These are phyloP conservation scores for Drosophila helvetica DNA, from an alignment of 2,888 invertebrate species.

Conservation along the genomic window DNA sequence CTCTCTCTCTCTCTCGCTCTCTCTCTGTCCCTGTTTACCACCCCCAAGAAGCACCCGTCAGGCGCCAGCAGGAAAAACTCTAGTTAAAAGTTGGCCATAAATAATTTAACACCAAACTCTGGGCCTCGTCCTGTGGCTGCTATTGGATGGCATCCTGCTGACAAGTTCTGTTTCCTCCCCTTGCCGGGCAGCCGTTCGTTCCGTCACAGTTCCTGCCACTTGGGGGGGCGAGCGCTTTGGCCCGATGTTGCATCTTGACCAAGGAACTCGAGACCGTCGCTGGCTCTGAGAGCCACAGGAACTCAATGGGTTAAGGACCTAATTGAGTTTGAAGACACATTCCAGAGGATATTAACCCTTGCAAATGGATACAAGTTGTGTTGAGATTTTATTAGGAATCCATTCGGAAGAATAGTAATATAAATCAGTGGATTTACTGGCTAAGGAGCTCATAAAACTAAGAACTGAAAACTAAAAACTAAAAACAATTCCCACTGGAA, in stretches of 20 bases:
- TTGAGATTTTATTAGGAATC: not conserved
- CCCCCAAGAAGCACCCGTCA: not conserved
- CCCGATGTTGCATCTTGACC: conserved; percentile 13
- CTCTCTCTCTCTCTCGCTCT: not conserved
- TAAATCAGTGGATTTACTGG: not conserved
- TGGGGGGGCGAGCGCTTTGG: conserved; percentile 6
- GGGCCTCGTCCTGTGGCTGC: conserved; percentile 14
- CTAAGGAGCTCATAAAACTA: not conserved
- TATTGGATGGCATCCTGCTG: conserved; percentile 7
- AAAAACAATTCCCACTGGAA: too few species aligned
- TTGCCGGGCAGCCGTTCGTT: not conserved
- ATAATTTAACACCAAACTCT: conserved; percentile 34
- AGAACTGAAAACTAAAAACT: too few species aligned
- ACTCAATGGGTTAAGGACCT: conserved; percentile 9
- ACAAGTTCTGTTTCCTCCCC: not conserved
- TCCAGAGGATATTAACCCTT: not conserved
- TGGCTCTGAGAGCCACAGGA: not conserved
- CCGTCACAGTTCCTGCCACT: conserved; percentile 1
- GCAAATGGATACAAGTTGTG: not conserved
- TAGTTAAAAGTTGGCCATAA: conserved; percentile 40
- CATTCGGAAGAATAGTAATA: too few species aligned
- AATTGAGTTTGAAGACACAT: conserved; percentile 35
- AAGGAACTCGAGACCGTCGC: conserved; percentile 16
- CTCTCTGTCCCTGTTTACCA: not conserved
- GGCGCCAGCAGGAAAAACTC: conserved; percentile 3